Evolutionary conservation across 2,797 vertebrate genomes (phyloP), one percentile per base, ranked within the genome.

Genomic region (Centroberyx gerrardi): DNA sequence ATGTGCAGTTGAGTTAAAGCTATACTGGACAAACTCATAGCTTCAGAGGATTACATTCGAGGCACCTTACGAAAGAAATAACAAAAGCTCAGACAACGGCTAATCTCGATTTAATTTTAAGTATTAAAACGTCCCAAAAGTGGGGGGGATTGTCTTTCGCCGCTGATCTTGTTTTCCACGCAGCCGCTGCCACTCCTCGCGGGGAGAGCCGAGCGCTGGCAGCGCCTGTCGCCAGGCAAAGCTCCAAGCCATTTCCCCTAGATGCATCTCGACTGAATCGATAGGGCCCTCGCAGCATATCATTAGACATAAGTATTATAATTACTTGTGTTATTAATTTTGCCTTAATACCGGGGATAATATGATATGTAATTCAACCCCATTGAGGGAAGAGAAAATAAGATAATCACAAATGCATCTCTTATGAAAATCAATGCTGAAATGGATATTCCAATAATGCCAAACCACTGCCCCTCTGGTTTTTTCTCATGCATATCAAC

Each of bases 281-380:
- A 94, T 94, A 89, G 75, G 74, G 68, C 84, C 85, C 85, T 86
- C 72, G 69, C 91, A 87, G 91, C 91, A 92, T 92, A 93, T 92
- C 86, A 92, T 95, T 95, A 93, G 87, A 90, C 90, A 87, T 91
- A 93, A 93, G 88, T 89, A 93, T 93, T 94, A 93, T 94, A 95
- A 95, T 94, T 93, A 94, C 90, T 92, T 90, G 82, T 91, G 91
- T 93, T 95, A 94, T 95, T 95, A 94, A 94, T 95, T 90, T 94
- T 83, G 82, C 88, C 91, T 94, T 94, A 93, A 95, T 93, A 93
- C 87, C 78, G 71, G 86, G 84, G 87, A 91, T 93, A 92, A 94
- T 92, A 87, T 83, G 86, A 93, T 87, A 90, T 87, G 91, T 93
- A 93, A 94, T 95, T 93, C 92, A 91, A 81, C 87, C 88, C 90